Conservation (phyloP, 2,888 invertebrate genomes). For the Rotaria sp. region DNA sequence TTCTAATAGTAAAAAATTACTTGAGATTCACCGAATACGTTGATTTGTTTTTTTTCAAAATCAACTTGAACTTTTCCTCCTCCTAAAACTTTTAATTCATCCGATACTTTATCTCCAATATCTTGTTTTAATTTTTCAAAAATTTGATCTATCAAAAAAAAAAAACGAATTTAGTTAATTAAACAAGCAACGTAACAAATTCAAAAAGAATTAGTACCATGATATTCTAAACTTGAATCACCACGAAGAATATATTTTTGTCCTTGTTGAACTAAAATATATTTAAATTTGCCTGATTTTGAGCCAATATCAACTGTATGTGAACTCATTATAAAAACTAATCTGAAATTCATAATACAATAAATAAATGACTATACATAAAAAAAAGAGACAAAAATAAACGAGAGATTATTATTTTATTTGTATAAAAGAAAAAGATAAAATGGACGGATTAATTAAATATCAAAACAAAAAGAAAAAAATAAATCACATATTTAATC, state of each 20-base stretch:
- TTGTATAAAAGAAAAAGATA: neutral
- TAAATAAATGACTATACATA: neutral
- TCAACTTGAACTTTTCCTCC: neutral
- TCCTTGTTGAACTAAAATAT: neutral
- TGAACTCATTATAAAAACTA: neutral
- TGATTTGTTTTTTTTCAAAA: neutral
- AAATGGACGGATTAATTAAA: conserved; percentile 27
- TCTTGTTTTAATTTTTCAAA: neutral
- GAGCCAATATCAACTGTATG: neutral
- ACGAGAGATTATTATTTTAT: neutral
- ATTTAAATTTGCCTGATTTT: neutral
- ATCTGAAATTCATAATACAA: neutral
- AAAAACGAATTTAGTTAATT: neutral
- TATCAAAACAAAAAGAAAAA: neutral
- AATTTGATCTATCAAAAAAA: neutral
- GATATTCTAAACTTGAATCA: neutral
- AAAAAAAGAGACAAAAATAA: neutral
- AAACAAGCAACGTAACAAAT: neutral
- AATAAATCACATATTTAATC: neutral
- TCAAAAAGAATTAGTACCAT: neutral
- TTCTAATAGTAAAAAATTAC: neutral
- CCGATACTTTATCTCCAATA: neutral
- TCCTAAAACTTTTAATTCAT: neutral
- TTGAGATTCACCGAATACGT: neutral
- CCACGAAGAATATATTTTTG: neutral